Evolutionary conservation across 2,888 invertebrate species (phyloP), one percentile per base, ranked within the genome.

Genomic region (Pyralis farinalis): DNA sequence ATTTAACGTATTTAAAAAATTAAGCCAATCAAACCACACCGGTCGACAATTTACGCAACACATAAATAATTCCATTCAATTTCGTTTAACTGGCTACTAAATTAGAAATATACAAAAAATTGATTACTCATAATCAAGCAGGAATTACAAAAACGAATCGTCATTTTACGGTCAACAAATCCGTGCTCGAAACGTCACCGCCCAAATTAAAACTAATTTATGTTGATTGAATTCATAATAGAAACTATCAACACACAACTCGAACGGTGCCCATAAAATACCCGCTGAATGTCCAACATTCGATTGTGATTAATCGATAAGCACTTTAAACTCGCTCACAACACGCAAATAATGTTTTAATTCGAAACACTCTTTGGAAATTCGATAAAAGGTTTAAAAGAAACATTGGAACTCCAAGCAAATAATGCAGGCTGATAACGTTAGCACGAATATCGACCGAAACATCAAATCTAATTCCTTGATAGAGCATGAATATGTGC

Each of bases 161-260:
- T 51, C 52, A 49, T 58, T 68, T 68, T 66, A 71, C 66, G 61
- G 55, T 62, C 54, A 53, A 71, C 69, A 61, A 63, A 65, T 63
- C 61, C 51, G 62, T 68, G 64, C 58, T 56, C 62, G 50, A 61
- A 67, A 73, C 77, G 77, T 77, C 78, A 74, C 66, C 66, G 66
- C 58, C 62, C 66, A 75, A 84, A 84, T 83, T 81, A 80, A 78
- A 78, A 71, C 71, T 79, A 83, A 86, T 86, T 84, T 86, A 87
- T 84, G 83, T 71, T 84, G 84, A 86, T 85, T 82, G 84, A 84
- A 84, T 83, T 76, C 77, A 76, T 85, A 85, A 83, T 82, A 84
- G 82, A 80, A 80, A 80, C 77, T 79, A 85, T 85, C 82, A 78
- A 80, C 72, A 73, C 74, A 61, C 55, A 54, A 59, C 60, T 58